Percentiles rank a stretch among this genome's conserved stretches.
Evolutionary conservation across 2,797 vertebrate species (phyloP).

Genomic region (Neosilurus mollespiculum): DNA sequence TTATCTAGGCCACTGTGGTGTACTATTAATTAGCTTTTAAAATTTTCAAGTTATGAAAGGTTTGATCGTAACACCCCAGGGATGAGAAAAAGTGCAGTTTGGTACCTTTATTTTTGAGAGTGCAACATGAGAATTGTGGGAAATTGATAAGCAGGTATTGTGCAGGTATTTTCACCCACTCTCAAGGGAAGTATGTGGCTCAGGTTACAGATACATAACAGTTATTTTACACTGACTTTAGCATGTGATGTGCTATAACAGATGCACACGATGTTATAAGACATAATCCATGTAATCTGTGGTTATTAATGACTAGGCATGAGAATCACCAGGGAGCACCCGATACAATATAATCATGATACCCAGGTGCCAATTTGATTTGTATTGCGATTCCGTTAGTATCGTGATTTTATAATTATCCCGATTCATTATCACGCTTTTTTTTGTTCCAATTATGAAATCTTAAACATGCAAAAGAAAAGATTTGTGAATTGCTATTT

Average conservation of each 20-base stretch:
- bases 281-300: background rate
- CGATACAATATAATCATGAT: too few relatives aligned
- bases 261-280: too few relatives aligned
- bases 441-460: too few relatives aligned
- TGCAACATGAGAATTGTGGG: background rate
- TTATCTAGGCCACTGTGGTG: background rate
- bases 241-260: background rate
- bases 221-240: background rate
- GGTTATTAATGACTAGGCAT: background rate
- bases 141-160: conserved; percentile 15
- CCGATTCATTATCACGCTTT: too few relatives aligned
- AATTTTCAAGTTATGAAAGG: background rate
- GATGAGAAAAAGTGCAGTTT: background rate
- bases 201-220: background rate
- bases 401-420: too few relatives aligned
- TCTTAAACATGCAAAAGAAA: too few relatives aligned
- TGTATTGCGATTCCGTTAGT: too few relatives aligned
- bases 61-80: background rate
- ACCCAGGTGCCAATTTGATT: too few relatives aligned
- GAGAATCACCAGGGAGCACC: too few relatives aligned
- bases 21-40: background rate
- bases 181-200: background rate
- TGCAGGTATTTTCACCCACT: background rate
- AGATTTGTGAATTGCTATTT: too few relatives aligned
- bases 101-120: background rate